These are phyloP conservation scores for Oscheius sp. DNA, from an alignment of 2,888 invertebrate genomes.

Conservation along the genomic window DNA sequence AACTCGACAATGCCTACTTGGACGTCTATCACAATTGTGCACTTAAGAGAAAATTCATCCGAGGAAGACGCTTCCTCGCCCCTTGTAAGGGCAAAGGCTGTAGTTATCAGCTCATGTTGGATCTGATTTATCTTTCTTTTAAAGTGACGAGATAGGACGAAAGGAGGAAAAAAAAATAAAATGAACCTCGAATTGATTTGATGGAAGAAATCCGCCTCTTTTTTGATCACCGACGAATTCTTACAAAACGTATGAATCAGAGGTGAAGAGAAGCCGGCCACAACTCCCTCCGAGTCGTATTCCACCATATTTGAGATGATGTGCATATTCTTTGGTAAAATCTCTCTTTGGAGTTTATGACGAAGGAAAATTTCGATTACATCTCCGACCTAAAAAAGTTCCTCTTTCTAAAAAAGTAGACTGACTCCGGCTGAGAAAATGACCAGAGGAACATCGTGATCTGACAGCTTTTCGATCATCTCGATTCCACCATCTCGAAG, in stretches of 20 bases:
- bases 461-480: slow-evolving; percentile 45
- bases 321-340: slow-evolving; percentile 62
- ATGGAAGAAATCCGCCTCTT: slow-evolving; percentile 80
- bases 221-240: slow-evolving; percentile 82
- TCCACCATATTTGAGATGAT: slow-evolving; percentile 69
- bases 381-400: slow-evolving; percentile 72
- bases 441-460: slow-evolving; percentile 79
- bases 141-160: too few relatives aligned
- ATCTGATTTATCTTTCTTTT: too few relatives aligned
- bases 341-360: slow-evolving; percentile 73
- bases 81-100: too few relatives aligned
- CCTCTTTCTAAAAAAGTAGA: not conserved
- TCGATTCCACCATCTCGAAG: slow-evolving; percentile 54
- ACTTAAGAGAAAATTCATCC: too few relatives aligned
- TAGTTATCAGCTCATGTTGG: too few relatives aligned
- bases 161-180: too few relatives aligned
- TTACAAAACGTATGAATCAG: slow-evolving; percentile 93
- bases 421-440: slow-evolving; percentile 88
- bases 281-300: slow-evolving; percentile 68
- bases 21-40: too few relatives aligned
- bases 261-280: slow-evolving; percentile 78
- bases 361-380: slow-evolving; percentile 82
- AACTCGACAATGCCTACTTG: too few relatives aligned
- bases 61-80: too few relatives aligned
- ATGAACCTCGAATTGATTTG: slow-evolving; percentile 65